phyloP scores from a whole-genome alignment of 1,140 invertebrate genomes.

The Sycophila sp. region DNA sequence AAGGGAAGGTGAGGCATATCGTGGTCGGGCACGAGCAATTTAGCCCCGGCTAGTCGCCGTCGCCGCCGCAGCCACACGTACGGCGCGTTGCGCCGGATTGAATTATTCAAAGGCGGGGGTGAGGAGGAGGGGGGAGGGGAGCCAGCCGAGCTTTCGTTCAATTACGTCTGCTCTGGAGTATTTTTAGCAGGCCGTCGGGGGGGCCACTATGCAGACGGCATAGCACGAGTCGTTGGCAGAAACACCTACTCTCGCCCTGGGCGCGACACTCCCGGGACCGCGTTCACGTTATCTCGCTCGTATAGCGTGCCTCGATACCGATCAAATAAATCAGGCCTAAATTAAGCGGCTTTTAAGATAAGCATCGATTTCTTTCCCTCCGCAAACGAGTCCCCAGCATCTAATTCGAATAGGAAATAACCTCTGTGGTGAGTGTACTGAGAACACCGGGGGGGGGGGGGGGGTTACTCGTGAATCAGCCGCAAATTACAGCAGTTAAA shows the following conservation, averaged over 20 bases:
- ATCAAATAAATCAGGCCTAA: conserved; percentile 21
- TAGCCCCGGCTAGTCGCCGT: not conserved
- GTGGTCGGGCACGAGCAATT: conserved; percentile 6
- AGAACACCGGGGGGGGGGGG: no score
- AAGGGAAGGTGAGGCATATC: not conserved
- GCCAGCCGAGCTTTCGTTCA: conserved; percentile 3
- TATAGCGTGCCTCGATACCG: not conserved
- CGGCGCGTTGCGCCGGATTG: not conserved
- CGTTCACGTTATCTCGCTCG: not conserved
- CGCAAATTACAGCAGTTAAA: not conserved
- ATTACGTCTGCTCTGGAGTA: conserved; percentile 5
- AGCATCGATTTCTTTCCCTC: conserved; percentile 21
- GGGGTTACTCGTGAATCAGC: conserved; percentile 13
- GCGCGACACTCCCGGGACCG: not conserved
- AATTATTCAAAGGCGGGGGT: conserved; percentile 28
- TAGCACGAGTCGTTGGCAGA: not conserved
- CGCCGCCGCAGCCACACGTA: conserved; percentile 1
- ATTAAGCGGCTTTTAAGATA: conserved; percentile 26
- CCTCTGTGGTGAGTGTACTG: no score
- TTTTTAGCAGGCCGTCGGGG: conserved; percentile 14
- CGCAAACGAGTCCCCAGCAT: conserved; percentile 7
- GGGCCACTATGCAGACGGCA: not conserved
- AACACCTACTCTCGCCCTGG: no score
- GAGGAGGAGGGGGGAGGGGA: no score
- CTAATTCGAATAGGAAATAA: conserved; percentile 23